These are phyloP conservation scores for Miniopterus natalensis DNA, from an alignment of 2,113 vertebrate genomes.

Conservation along the genomic window DNA sequence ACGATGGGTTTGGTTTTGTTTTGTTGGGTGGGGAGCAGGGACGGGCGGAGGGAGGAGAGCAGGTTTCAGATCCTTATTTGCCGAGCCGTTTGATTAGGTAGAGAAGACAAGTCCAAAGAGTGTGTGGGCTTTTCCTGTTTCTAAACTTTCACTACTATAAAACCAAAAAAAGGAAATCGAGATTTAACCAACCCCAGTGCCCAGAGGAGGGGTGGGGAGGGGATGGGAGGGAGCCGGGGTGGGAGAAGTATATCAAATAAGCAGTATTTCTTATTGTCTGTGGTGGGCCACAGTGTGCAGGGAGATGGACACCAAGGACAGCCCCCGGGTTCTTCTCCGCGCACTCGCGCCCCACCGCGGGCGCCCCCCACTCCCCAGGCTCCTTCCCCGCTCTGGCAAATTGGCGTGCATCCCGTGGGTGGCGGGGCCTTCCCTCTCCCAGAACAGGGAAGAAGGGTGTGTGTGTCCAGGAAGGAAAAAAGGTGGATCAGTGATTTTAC, in stretches of 20 bases:
- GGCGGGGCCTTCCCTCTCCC: neutral
- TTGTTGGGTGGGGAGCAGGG: conserved; percentile 90
- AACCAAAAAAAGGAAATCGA: conserved; percentile 89
- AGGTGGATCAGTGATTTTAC: conserved; percentile 85
- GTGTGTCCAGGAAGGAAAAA: conserved; percentile 76
- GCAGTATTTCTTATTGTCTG: conserved; percentile 90
- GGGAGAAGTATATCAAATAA: conserved; percentile 86
- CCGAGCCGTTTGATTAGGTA: conserved; percentile 89
- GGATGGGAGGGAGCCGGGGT: conserved; percentile 49
- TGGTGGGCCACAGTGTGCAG: conserved; percentile 82
- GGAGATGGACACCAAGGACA: conserved; percentile 64
- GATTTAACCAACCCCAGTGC: conserved; percentile 88
- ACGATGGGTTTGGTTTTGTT: conserved; percentile 91
- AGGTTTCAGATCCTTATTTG: conserved; percentile 91
- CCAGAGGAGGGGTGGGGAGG: conserved; percentile 82
- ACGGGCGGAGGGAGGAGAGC: conserved; percentile 89
- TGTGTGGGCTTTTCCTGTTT: conserved; percentile 91
- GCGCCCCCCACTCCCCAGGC: conserved; percentile 40
- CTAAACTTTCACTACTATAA: conserved; percentile 91
- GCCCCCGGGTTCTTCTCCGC: conserved; percentile 65
- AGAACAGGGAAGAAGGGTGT: conserved; percentile 75
- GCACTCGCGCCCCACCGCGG: neutral
- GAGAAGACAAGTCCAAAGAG: conserved; percentile 92
- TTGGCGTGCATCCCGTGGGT: neutral
- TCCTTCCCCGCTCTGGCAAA: conserved; percentile 73